A percentile compares a stretch with the other conserved stretches of the same genome.
phyloP scores from a whole-genome alignment of 2,113 vertebrate species.

The Paradisaea rubra region DNA sequence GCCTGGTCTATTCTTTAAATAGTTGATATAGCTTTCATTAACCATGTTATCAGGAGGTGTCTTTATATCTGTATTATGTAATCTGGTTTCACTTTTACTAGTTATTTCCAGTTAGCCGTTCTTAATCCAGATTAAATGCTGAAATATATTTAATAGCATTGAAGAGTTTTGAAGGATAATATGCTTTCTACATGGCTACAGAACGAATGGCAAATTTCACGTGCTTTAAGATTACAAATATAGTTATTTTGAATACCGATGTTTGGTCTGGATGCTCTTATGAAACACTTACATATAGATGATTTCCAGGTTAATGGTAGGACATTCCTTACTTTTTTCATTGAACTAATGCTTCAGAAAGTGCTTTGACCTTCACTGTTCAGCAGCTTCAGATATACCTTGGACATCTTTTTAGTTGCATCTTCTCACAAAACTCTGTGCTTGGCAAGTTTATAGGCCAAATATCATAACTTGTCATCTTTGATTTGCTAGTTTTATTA shows the following conservation, averaged over 20 bases:
- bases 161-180: neutral
- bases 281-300: neutral
- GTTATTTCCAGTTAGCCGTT: neutral
- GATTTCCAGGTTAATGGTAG: neutral
- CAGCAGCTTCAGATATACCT: neutral
- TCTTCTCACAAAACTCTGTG: neutral
- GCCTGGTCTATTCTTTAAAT: rapidly evolving
- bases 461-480: neutral
- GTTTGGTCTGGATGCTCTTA: neutral
- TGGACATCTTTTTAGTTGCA: neutral
- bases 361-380: neutral
- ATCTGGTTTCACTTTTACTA: neutral
- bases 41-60: neutral
- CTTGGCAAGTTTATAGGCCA: neutral
- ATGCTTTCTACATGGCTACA: neutral
- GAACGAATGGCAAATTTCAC: neutral
- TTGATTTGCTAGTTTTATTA: neutral
- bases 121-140: neutral
- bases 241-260: neutral
- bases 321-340: neutral
- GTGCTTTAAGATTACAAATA: neutral
- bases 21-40: neutral
- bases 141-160: neutral
- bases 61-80: neutral
- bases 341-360: neutral